Percentiles rank a stretch among this genome's conserved stretches.
phyloP scores from a whole-genome alignment of 2,797 vertebrate species.

The Diglossa cyanea region DNA sequence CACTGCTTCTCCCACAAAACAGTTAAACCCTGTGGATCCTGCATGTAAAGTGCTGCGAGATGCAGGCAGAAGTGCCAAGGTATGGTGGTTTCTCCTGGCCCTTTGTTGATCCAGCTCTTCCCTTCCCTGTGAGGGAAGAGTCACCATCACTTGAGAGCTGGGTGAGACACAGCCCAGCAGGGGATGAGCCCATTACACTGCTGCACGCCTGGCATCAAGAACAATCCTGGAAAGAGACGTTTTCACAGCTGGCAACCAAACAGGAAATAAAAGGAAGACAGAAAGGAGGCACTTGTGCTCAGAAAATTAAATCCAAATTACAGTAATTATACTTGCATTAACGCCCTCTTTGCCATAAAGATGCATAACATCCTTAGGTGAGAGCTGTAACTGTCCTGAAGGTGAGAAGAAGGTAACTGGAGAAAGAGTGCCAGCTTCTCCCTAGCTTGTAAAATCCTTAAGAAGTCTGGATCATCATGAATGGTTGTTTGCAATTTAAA shows the following conservation, averaged over 20 bases:
- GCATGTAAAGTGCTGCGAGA: not conserved
- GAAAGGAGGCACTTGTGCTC: conserved; percentile 5
- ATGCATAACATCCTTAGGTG: not conserved
- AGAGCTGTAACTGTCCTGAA: not conserved
- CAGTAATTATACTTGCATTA: conserved; percentile 25
- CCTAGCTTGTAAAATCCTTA: not conserved
- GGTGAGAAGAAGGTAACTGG: not conserved
- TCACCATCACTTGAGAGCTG: not conserved
- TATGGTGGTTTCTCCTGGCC: not conserved
- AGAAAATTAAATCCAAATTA: conserved; percentile 33
- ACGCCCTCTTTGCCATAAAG: not conserved
- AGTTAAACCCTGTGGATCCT: not conserved
- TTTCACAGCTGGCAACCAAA: conserved; percentile 25
- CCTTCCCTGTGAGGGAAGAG: not conserved
- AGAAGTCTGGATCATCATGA: not conserved
- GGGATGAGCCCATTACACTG: not conserved
- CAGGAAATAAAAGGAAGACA: conserved; percentile 16
- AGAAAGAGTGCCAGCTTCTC: not conserved
- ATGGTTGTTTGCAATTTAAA: not conserved
- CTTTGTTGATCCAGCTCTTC: not conserved
- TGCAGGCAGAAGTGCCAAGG: not conserved
- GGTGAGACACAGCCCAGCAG: not conserved
- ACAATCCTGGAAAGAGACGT: not conserved
- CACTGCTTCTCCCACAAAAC: not conserved
- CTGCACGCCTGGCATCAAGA: not conserved